Evolutionary conservation across 2,113 vertebrate species (phyloP), one percentile per base, ranked within the genome.

Genomic region (Phylloscopus whistleri): DNA sequence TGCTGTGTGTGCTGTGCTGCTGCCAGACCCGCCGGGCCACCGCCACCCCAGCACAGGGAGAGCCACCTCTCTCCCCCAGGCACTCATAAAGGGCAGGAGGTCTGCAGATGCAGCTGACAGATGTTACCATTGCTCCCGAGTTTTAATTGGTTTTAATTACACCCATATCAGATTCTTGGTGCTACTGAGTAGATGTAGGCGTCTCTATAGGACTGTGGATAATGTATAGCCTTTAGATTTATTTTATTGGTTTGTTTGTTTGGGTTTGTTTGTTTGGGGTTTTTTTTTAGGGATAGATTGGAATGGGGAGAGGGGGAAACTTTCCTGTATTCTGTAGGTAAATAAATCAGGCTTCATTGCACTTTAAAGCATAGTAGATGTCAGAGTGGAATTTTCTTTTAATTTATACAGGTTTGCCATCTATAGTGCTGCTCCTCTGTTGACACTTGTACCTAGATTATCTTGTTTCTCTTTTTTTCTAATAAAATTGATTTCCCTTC

Each of bases 321-420:
- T 84, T 95, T 94, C 78, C 91, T 96, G 93, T 95, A 70, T 78
- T 90, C 96, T 87, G 94, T 98, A 96, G 90, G 97, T 97, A 95
- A 97, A 97, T 84, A 93, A 86, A 90, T 94, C 63, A 76, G 93
- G 98, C 98, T 98, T 98, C 79, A 95, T 98, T 98, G 98, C 98
- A 98, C 98, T 98, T 97, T 97, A 97, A 96, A 94, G 96, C 96
- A 93, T 95, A 96, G 97, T 97, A 96, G 87, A 68, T 92, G 58
- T 94, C 86, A 85, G 96, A 94, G 93, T 96, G 96, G 78, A 97
- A 89, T 76, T 94, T 90, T 85, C 78, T 76, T 72, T 89, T 97
- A 96, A 95, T 96, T 97, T 96, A 93, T 95, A 85, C 62, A 76
- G 53, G 43, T 95, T 90, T 92, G 91, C 92, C 35, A 59, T 84